These are phyloP conservation scores for Sardina pilchardus DNA, from an alignment of 2,113 vertebrate genomes.

Conservation along the genomic window DNA sequence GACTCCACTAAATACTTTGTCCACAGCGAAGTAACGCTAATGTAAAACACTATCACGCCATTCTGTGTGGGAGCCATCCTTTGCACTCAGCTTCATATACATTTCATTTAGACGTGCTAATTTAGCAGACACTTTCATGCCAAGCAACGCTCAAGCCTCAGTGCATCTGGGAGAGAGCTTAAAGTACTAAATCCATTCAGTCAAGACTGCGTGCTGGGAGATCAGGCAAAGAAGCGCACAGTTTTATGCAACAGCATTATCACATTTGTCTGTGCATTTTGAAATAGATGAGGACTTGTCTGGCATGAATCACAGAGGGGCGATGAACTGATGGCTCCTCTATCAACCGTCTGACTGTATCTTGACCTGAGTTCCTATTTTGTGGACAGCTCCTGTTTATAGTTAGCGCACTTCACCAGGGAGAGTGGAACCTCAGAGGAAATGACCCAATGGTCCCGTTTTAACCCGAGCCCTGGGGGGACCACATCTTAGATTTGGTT, in stretches of 20 bases:
- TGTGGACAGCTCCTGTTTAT: neutral
- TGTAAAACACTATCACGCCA: neutral
- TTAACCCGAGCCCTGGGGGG: slow-evolving; percentile 40
- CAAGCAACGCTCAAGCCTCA: too few species aligned
- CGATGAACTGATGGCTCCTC: neutral
- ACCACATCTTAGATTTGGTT: slow-evolving; percentile 16
- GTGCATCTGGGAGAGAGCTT: too few species aligned
- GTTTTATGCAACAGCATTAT: neutral
- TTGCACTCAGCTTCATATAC: too few species aligned
- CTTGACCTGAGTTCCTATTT: neutral
- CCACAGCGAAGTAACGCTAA: neutral
- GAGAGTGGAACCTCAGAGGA: slow-evolving; percentile 26
- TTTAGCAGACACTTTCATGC: too few species aligned
- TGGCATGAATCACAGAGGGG: too few species aligned
- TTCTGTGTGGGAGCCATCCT: neutral
- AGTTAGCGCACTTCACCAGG: neutral
- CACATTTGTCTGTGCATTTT: neutral
- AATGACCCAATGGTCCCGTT: slow-evolving; percentile 55
- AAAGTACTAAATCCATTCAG: too few species aligned
- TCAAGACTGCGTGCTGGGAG: too few species aligned
- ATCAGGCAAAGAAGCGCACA: too few species aligned
- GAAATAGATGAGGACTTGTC: too few species aligned
- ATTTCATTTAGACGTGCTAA: too few species aligned
- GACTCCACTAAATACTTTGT: neutral
- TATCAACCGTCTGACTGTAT: neutral